Evolutionary conservation across 2,888 invertebrate species (phyloP), one percentile per base, ranked within the genome.

Genomic region (Drosophila kanekoi): DNA sequence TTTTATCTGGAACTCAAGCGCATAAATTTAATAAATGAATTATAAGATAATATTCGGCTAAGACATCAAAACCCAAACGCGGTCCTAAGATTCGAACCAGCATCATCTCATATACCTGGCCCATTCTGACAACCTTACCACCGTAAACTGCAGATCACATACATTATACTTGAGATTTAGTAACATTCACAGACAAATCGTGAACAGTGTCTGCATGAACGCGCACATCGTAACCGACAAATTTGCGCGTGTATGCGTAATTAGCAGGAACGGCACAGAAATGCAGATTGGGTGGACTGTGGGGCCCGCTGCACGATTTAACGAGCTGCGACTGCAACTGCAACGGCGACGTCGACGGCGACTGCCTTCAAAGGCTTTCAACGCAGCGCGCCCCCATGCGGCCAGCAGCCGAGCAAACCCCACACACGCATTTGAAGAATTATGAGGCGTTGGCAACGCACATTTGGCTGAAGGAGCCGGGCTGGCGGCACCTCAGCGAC

Each of bases 341-440:
- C 68, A 40, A 38, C 58, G 9, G 28, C 56, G 14, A 33, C 61
- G 10, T 37, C 28, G 8, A 28, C 28, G 33, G 8, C 51, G 33
- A 4, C 43, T 48, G 54, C 52, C 77, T 78, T 66, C 68, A 79
- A 79, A 79, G 83, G 62, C 81, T 83, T 80, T 81, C 82, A 81
- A 72, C 68, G 79, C 53, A 51, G 54, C 56, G 43, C 63, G 75
- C 78, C 75, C 70, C 75, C 75, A 76, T 76, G 69, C 78, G 53
- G 77, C 56, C 68, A 69, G 40, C 69, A 11, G 35, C 13, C 11
- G 59, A 58, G 44, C 59, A 38, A 77, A 78, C 87, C 87, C 66
- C 81, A 82, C 82, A 79, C 88, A 54, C 69, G 79, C 87, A 83
- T 85, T 82, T 83, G 68, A 82, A 72, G 88, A 87, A 81, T 83